phyloP scores from a whole-genome alignment of 1,140 invertebrate genomes.

The Periplaneta americana region DNA sequence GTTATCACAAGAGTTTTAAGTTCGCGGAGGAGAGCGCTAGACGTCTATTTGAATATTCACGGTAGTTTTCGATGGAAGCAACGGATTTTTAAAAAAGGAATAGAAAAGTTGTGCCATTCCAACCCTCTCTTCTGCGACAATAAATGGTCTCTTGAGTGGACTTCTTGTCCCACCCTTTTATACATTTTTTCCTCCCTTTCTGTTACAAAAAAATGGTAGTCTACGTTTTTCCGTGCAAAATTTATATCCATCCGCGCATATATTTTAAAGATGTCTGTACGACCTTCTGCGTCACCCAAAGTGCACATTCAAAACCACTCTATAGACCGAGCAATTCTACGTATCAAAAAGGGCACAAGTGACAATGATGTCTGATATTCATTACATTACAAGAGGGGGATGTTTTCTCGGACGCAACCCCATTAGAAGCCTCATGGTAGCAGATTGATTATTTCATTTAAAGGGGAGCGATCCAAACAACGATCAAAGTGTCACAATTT shows the following conservation, averaged over 20 bases:
- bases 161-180: neutral
- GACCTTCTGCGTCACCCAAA: neutral
- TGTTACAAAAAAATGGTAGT: neutral
- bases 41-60: neutral
- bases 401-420: neutral
- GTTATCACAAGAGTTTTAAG: neutral
- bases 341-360: neutral
- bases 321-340: neutral
- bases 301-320: neutral
- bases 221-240: neutral
- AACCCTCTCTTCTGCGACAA: neutral
- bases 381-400: neutral
- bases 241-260: neutral
- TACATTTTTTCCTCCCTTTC: neutral
- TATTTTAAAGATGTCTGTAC: neutral
- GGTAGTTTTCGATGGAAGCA: neutral
- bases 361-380: neutral
- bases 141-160: neutral
- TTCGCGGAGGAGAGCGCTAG: neutral
- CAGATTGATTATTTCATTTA: no score
- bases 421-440: no score
- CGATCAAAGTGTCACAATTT: no score
- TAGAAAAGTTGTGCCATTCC: neutral
- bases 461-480: no score
- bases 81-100: neutral